Conservation (phyloP, 2,888 invertebrate species). For the Sphinx pinastri region DNA sequence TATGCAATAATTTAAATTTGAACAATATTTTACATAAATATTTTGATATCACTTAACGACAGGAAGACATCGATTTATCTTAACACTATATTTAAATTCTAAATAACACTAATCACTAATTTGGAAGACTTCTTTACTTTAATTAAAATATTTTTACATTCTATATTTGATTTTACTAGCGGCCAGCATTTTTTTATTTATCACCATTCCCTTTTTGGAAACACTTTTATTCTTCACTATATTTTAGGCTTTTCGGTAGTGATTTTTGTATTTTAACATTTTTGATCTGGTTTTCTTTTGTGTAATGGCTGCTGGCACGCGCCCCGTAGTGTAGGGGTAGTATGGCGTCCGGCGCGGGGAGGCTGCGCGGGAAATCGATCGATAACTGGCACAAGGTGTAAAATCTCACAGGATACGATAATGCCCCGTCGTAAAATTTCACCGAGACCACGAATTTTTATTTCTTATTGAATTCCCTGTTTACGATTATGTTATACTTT, state of each 20-base stretch:
- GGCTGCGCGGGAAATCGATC: conserved; percentile 71
- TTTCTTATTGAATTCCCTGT: conserved; percentile 30
- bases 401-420: conserved; percentile 39
- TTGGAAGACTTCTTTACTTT: conserved; percentile 81
- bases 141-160: conserved; percentile 55
- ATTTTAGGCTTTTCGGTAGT: conserved; percentile 39
- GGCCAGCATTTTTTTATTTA: conserved; percentile 59
- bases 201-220: conserved; percentile 33
- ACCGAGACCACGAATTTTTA: conserved; percentile 12
- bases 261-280: conserved; percentile 57
- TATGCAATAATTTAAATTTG: conserved; percentile 11
- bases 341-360: conserved; percentile 51
- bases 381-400: conserved; percentile 56
- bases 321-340: conserved; percentile 60
- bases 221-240: conserved; percentile 40
- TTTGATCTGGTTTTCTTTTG: conserved; percentile 59
- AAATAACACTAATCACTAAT: conserved; percentile 45
- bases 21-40: not conserved
- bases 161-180: conserved; percentile 46
- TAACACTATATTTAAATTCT: conserved; percentile 36
- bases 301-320: conserved; percentile 64
- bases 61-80: conserved; percentile 51
- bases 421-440: conserved; percentile 29
- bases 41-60: conserved; percentile 13
- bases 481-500: conserved; percentile 12